Evolutionary conservation across 2,797 vertebrate genomes (phyloP).

Genomic region (Notoglanidium macrostoma): DNA sequence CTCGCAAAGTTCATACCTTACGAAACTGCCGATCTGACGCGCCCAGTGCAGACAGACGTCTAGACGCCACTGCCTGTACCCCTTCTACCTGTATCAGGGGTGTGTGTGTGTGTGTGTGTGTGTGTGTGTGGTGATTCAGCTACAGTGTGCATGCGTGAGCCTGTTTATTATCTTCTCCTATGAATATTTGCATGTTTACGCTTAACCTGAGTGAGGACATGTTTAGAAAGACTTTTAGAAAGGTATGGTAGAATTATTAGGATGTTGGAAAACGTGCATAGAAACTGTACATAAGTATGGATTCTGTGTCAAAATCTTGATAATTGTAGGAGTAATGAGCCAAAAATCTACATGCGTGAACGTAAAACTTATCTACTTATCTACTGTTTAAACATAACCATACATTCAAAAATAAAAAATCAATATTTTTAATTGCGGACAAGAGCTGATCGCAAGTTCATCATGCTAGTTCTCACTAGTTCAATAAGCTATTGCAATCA

Average conservation of each 20-base stretch:
- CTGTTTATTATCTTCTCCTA: slow-evolving; percentile 24
- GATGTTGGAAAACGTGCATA: background rate
- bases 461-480: background rate
- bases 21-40: slow-evolving; percentile 25
- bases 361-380: background rate
- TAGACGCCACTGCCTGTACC: slow-evolving; percentile 41
- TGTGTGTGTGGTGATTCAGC: slow-evolving; percentile 17
- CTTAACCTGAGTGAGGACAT: background rate
- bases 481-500: background rate
- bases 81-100: slow-evolving; percentile 36
- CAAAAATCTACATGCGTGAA: background rate
- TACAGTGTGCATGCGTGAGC: background rate
- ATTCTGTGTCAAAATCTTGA: background rate
- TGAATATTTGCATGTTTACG: slow-evolving; percentile 1
- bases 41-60: slow-evolving; percentile 38
- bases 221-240: background rate
- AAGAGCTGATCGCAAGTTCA: background rate
- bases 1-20: background rate
- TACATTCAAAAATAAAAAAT: background rate
- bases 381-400: background rate
- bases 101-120: slow-evolving; percentile 9
- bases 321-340: background rate
- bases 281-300: background rate
- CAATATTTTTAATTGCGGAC: no score
- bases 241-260: background rate